phyloP scores from a whole-genome alignment of 2,888 invertebrate genomes.

The Glaucopsyche alexis region DNA sequence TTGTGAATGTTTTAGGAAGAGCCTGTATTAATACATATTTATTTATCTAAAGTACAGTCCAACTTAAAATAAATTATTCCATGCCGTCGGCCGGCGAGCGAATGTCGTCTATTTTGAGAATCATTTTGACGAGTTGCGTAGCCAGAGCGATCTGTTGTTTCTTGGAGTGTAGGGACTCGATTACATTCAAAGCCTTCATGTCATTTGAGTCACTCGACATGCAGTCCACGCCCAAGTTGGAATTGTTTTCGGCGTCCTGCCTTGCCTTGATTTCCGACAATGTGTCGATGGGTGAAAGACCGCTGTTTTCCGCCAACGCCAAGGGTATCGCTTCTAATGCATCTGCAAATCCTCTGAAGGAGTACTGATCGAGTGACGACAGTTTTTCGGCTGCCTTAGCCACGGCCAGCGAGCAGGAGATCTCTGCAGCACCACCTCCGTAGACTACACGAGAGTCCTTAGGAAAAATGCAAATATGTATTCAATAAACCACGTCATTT shows the following conservation, averaged over 20 bases:
- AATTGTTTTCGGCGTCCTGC: slow-evolving; percentile 91
- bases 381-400: slow-evolving; percentile 92
- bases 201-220: slow-evolving; percentile 85
- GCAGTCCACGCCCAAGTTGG: slow-evolving; percentile 96
- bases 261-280: slow-evolving; percentile 94
- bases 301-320: slow-evolving; percentile 98
- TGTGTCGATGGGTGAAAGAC: slow-evolving; percentile 94
- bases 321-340: slow-evolving; percentile 97
- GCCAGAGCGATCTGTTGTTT: slow-evolving; percentile 98
- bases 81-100: slow-evolving; percentile 79
- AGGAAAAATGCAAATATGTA: not conserved
- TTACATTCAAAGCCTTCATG: slow-evolving; percentile 97
- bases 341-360: slow-evolving; percentile 96
- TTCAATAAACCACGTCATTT: too few species aligned
- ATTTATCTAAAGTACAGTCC: not conserved
- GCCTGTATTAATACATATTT: not conserved
- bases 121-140: slow-evolving; percentile 99
- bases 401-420: slow-evolving; percentile 95
- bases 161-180: slow-evolving; percentile 98
- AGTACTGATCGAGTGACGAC: slow-evolving; percentile 97
- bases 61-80: slow-evolving; percentile 46
- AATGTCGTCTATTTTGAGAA: slow-evolving; percentile 99
- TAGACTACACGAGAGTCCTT: slow-evolving; percentile 92
- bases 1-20: not conserved
- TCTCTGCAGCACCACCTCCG: slow-evolving; percentile 98